A percentile compares a stretch with the other conserved stretches of the same genome.
Evolutionary conservation across 2,888 invertebrate genomes (phyloP).

Genomic region (Nomada lathburiana): DNA sequence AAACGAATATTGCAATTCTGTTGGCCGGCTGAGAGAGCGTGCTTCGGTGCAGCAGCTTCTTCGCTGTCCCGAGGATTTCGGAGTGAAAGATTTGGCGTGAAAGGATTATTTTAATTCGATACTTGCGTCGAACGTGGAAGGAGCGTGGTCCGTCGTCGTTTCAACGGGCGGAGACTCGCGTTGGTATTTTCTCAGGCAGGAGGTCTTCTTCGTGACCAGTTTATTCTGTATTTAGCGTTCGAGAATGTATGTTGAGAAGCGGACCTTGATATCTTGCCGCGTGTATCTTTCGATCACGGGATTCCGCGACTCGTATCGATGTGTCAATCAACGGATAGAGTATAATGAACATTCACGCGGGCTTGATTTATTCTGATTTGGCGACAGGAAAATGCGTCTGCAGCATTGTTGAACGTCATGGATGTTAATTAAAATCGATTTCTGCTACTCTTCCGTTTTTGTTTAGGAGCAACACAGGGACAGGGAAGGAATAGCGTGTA

Average conservation of each 20-base stretch:
- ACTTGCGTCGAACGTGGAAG: too few species aligned
- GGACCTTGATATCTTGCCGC: conserved; percentile 7
- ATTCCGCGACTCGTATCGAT: conserved; percentile 20
- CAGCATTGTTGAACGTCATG: neutral
- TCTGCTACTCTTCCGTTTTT: neutral
- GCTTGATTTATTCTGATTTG: conserved; percentile 11
- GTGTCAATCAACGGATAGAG: conserved; percentile 21
- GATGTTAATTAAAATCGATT: conserved; percentile 11
- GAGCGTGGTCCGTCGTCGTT: too few species aligned
- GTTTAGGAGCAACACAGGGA: neutral
- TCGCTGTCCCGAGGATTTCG: neutral
- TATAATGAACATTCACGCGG: conserved; percentile 20
- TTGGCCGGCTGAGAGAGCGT: neutral
- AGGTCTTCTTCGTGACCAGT: conserved; percentile 12
- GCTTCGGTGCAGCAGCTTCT: neutral
- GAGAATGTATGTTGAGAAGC: neutral
- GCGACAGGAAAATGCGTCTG: too few species aligned
- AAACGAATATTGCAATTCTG: neutral
- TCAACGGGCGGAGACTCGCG: neutral
- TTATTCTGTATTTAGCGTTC: conserved; percentile 7
- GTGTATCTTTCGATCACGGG: conserved; percentile 8
- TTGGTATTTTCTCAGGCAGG: conserved; percentile 16
- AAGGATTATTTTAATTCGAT: too few species aligned
- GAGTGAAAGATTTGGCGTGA: too few species aligned
- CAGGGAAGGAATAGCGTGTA: neutral